Conservation (phyloP, 2,888 invertebrate genomes). For the Cheiracanthium punctorium region DNA sequence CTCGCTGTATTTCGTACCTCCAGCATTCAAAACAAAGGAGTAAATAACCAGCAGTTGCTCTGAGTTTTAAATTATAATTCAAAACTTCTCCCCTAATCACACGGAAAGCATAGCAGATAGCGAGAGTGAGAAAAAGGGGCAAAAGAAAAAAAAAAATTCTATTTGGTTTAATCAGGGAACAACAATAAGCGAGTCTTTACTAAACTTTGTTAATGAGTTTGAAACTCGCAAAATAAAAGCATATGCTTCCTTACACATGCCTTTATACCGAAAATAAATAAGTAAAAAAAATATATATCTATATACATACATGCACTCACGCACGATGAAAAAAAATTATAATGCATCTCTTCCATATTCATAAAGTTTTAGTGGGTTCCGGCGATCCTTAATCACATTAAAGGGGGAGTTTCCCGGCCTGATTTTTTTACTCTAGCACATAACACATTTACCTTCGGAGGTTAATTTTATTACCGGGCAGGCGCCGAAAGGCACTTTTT, state of each 20-base stretch:
- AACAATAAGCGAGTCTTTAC: conserved; percentile 43
- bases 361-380: neutral
- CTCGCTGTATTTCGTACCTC: too few species aligned
- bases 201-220: conserved; percentile 57
- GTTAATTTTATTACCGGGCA: conserved; percentile 54
- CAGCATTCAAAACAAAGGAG: too few species aligned
- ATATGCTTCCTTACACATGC: neutral
- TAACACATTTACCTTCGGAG: conserved; percentile 51
- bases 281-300: neutral
- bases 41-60: too few species aligned
- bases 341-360: neutral
- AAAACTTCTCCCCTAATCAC: too few species aligned
- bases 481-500: conserved; percentile 60
- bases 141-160: neutral
- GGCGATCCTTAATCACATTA: neutral
- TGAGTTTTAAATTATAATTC: too few species aligned
- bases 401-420: conserved; percentile 17
- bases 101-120: too few species aligned
- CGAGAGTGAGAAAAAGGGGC: neutral
- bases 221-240: conserved; percentile 29
- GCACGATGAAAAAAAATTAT: neutral
- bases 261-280: neutral
- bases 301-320: neutral
- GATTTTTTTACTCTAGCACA: conserved; percentile 11
- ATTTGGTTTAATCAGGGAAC: conserved; percentile 22